Conservation (phyloP, 2,888 invertebrate genomes). For the Tipula helvola region DNA sequence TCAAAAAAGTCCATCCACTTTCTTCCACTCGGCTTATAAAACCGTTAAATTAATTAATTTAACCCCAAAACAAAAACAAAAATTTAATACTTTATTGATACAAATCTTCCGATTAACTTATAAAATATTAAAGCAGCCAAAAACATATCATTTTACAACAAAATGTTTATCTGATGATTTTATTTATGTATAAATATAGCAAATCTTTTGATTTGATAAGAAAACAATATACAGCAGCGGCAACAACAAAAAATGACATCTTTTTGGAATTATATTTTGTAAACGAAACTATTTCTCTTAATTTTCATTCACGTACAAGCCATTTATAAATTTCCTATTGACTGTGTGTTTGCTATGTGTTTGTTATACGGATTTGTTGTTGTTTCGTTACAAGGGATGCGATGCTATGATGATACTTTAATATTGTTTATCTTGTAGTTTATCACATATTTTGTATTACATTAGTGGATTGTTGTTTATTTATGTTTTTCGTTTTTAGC, state of each 20-base stretch:
- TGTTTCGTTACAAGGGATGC: not conserved
- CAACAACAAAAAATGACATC: not conserved
- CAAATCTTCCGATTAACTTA: not conserved
- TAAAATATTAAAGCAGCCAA: not conserved
- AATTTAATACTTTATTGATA: not conserved
- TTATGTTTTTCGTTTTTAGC: not conserved
- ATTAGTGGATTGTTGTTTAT: not conserved
- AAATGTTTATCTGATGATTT: not conserved
- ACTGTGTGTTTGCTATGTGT: not conserved
- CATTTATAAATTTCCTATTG: conserved; percentile 9
- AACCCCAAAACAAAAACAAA: not conserved
- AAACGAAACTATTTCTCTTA: not conserved
- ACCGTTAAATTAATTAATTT: not conserved
- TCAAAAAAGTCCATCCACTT: not conserved
- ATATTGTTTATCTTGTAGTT: not conserved
- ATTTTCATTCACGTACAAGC: conserved; percentile 6
- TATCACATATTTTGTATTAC: not conserved
- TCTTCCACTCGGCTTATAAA: not conserved
- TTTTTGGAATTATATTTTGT: not conserved
- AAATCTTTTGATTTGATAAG: not conserved
- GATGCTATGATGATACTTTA: not conserved
- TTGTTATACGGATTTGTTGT: not conserved
- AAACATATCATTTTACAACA: not conserved
- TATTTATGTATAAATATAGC: not conserved
- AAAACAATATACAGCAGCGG: not conserved